Evolutionary conservation across 1,140 invertebrate genomes (phyloP), one percentile per base, ranked within the genome.

Genomic region (Drosophila takahashii): DNA sequence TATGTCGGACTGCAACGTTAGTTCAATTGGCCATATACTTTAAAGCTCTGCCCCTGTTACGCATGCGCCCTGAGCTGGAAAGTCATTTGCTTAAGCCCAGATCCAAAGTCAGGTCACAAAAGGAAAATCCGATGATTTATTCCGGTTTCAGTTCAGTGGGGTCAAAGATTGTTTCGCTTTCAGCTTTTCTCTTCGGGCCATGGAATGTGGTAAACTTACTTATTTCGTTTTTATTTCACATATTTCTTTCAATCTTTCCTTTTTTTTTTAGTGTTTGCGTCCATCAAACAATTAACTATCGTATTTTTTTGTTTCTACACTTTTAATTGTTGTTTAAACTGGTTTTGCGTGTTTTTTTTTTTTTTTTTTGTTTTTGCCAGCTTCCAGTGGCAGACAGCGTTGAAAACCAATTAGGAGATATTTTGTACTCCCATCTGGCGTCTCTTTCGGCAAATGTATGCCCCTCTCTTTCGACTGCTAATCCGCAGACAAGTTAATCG

Each of bases 401-500:
- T 70, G 67, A 70, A 70, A 70, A 70, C 67, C 67, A 71, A 71
- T 71, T 71, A 71, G 67, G 64, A 70, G 54, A 71, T 71, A 71
- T 71, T 70, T 70, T 47, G 42, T 67, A 70, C 62, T 69, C 54
- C 65, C 48, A 66, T 27, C 42, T 45, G 66, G 64, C 27, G 18
- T 67, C 65, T 54, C 61, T 29, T 41, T 67, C 48, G 41, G 45
- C 27, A 45, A 34, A 18, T 66, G 70, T 45, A 41, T 51, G 48
- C 47, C 48, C 44, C 13, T 41, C 44, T 70, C 27, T 50, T 45
- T 72, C 27, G 26, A 22, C 34, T 51, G 65, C 69, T 86, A 86
- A 86, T 86, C 83, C 83, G 51, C 84, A 87, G 79, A 83, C 83
- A 87, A 87, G 83, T 87, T 89, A 89, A 87, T 87, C 83, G 83